phyloP scores from a whole-genome alignment of 2,113 vertebrate species.

The Bubo blakistoni region DNA sequence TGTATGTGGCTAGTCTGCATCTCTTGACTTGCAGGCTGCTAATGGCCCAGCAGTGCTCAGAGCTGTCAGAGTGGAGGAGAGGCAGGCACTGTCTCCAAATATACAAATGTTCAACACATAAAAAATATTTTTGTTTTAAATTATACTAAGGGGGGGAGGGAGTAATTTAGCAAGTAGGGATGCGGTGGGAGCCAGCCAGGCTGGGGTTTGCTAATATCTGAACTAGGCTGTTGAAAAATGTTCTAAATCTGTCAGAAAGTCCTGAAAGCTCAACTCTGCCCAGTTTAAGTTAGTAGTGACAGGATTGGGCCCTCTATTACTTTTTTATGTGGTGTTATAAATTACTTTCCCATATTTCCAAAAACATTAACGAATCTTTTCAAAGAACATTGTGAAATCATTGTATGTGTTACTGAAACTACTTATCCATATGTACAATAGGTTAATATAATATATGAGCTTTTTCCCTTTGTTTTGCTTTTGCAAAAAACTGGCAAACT shows the following conservation, averaged over 20 bases:
- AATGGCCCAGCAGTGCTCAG: neutral
- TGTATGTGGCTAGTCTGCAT: neutral
- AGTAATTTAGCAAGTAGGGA: neutral
- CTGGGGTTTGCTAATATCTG: neutral
- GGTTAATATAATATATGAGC: neutral
- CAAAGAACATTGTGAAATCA: neutral
- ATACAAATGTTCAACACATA: neutral
- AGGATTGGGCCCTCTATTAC: conserved; percentile 3
- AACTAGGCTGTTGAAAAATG: neutral
- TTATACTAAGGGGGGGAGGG: neutral
- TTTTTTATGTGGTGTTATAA: conserved; percentile 17
- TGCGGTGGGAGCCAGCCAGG: neutral
- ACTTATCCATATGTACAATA: neutral
- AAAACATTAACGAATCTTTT: conserved; percentile 6
- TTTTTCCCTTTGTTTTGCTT: conserved; percentile 19
- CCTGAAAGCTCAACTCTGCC: neutral
- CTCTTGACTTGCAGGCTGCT: neutral
- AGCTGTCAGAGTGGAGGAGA: neutral
- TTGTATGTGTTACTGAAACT: neutral
- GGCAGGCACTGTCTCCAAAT: neutral
- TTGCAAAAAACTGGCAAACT: neutral
- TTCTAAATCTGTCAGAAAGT: neutral
- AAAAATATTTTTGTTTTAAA: neutral
- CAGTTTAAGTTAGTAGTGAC: neutral
- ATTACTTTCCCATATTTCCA: conserved; percentile 35